A percentile compares a stretch with the other conserved stretches of the same genome.
Conservation (phyloP, 92 coral and sea anemone genomes). For the Palythoa grandis region DNA sequence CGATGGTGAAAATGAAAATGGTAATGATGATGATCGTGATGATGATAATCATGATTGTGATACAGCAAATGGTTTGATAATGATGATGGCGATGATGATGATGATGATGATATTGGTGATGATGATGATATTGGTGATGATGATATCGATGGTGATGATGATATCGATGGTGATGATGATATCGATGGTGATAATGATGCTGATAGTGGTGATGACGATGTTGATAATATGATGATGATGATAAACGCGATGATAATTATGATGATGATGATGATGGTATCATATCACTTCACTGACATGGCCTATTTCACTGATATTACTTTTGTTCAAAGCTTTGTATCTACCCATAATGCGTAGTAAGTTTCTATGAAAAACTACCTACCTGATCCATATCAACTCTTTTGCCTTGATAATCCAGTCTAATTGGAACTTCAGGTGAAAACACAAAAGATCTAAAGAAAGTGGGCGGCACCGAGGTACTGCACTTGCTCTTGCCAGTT, state of each 20-base stretch:
- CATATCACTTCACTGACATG: too few species aligned
- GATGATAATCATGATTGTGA: not conserved
- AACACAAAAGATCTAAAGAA: constrained; percentile 93
- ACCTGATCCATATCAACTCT: constrained; percentile 98
- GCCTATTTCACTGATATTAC: too few species aligned
- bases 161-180: not conserved
- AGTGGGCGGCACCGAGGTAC: constrained; percentile 65
- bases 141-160: not conserved
- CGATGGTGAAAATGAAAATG: not conserved
- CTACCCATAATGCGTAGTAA: not conserved
- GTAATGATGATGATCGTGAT: not conserved
- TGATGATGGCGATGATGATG: not conserved
- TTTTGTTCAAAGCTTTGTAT: not conserved
- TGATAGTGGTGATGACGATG: not conserved
- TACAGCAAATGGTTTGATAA: not conserved
- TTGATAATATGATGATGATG: too few species aligned
- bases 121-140: not conserved
- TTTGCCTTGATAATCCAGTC: constrained; percentile 97
- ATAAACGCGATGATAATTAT: too few species aligned
- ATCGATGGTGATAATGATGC: not conserved
- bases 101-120: not conserved
- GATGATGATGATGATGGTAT: too few species aligned
- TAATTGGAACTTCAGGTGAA: constrained; percentile 96
- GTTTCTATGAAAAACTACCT: not conserved
- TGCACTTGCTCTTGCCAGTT: constrained; percentile 52